phyloP scores from a whole-genome alignment of 2,888 invertebrate genomes.

The Chloromyia formosa region DNA sequence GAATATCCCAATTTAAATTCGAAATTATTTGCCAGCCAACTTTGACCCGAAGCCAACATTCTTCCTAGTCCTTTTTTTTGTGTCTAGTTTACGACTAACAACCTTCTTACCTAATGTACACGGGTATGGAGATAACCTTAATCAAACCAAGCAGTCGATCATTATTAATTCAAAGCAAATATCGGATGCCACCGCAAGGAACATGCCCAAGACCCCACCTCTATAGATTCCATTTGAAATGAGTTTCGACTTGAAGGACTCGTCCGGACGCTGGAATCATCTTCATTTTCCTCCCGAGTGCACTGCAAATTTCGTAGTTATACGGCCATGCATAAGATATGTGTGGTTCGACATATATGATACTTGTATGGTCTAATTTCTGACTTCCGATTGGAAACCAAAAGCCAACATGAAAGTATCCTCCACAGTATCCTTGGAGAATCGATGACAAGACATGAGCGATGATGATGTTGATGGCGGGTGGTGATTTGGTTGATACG shows the following conservation, averaged over 20 bases:
- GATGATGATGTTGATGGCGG: constrained; percentile 17
- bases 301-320: background rate
- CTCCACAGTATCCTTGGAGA: constrained; percentile 43
- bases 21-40: constrained; percentile 27
- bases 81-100: too few relatives aligned
- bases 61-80: background rate
- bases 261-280: constrained; percentile 11
- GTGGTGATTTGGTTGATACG: too few relatives aligned
- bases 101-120: constrained; percentile 4
- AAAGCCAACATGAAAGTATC: constrained; percentile 6
- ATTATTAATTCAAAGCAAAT: constrained; percentile 50
- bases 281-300: constrained; percentile 6
- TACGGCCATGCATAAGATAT: constrained; percentile 3
- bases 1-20: background rate
- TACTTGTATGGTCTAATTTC: background rate
- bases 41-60: background rate
- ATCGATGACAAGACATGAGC: constrained; percentile 45
- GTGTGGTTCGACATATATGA: background rate
- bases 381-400: background rate
- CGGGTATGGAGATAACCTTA: constrained; percentile 41
- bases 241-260: constrained; percentile 43
- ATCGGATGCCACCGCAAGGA: constrained; percentile 31
- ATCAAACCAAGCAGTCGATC: constrained; percentile 50
- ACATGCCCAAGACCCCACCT: constrained; percentile 22
- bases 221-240: constrained; percentile 36